These are phyloP conservation scores for Eonycteris spelaea DNA, from an alignment of 2,113 vertebrate species.

Conservation along the genomic window DNA sequence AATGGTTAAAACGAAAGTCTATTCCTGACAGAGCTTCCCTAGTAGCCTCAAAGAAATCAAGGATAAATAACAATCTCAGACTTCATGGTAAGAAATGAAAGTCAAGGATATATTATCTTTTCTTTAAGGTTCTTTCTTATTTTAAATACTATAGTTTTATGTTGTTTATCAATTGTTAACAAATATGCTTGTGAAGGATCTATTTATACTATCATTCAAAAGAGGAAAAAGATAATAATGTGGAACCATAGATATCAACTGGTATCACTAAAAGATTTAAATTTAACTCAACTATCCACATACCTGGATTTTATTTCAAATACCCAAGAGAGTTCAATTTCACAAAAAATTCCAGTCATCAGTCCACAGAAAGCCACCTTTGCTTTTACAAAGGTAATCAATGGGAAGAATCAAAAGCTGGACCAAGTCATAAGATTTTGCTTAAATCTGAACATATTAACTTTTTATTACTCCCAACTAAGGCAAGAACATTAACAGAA, in stretches of 20 bases:
- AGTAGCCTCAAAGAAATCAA: not conserved
- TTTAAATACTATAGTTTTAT: not conserved
- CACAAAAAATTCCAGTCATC: not conserved
- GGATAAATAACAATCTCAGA: not conserved
- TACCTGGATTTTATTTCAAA: slow-evolving; percentile 9
- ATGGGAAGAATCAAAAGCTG: not conserved
- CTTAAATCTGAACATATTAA: not conserved
- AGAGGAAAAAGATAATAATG: not conserved
- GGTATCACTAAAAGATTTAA: not conserved
- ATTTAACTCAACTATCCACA: not conserved
- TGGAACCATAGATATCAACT: not conserved
- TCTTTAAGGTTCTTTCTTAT: not conserved
- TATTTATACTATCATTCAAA: not conserved
- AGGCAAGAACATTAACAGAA: not conserved
- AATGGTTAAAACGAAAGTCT: not conserved
- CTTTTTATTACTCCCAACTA: not conserved
- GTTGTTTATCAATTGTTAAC: not conserved
- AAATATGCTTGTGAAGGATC: not conserved
- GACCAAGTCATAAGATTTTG: not conserved
- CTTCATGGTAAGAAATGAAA: not conserved
- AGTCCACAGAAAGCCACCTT: not conserved
- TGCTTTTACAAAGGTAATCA: not conserved
- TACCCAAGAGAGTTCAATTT: not conserved
- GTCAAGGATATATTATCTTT: not conserved
- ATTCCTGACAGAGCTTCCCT: accelerated